A percentile compares a stretch with the other conserved stretches of the same genome.
These are phyloP conservation scores for Paedocypris sp. DNA, from an alignment of 2,113 vertebrate genomes.

Conservation along the genomic window DNA sequence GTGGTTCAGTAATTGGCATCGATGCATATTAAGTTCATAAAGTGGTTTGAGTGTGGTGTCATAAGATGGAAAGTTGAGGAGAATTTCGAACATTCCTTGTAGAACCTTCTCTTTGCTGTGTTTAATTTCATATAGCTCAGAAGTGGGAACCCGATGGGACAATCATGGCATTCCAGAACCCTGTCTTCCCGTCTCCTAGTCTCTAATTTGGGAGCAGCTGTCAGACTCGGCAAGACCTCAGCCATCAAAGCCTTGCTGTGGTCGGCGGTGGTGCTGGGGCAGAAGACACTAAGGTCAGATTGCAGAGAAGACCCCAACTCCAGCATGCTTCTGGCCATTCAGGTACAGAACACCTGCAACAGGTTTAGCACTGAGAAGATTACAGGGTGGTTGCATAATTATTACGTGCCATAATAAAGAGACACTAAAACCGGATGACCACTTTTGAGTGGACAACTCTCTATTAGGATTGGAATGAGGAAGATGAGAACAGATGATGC, in stretches of 20 bases:
- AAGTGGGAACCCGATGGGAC: conserved; percentile 43
- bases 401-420: conserved; percentile 12
- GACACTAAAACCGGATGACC: conserved; percentile 31
- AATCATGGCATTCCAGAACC: conserved; percentile 53
- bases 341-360: conserved; percentile 40
- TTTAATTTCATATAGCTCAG: conserved; percentile 49
- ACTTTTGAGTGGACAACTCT: background rate
- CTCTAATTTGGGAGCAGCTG: conserved; percentile 70
- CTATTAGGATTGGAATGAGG: background rate
- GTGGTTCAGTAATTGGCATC: no score
- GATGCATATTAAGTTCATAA: background rate
- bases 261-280: conserved; percentile 1
- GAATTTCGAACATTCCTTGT: conserved; percentile 39
- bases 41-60: background rate
- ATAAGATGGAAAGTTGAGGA: background rate
- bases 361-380: conserved; percentile 34
- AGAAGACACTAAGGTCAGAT: background rate
- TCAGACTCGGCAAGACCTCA: conserved; percentile 51
- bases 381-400: conserved; percentile 35
- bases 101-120: conserved; percentile 23
- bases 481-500: no score
- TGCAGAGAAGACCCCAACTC: conserved; percentile 27
- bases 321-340: conserved; percentile 33
- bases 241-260: conserved; percentile 48
- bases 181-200: conserved; percentile 49